Conservation (phyloP, 2,113 vertebrate species). For the Psammodynastes pulverulentus region DNA sequence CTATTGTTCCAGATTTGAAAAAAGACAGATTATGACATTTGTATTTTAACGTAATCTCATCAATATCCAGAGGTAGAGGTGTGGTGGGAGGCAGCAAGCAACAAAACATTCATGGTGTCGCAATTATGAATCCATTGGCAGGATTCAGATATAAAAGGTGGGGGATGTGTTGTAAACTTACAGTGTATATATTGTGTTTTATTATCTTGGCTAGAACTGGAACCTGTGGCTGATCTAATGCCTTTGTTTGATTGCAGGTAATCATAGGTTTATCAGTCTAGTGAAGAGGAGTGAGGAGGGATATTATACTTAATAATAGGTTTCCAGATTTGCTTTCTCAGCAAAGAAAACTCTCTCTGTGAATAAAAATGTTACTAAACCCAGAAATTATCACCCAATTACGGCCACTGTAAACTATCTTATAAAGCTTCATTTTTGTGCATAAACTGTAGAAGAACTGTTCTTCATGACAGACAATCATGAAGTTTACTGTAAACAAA, state of each 20-base stretch:
- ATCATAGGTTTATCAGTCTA: background rate
- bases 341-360: background rate
- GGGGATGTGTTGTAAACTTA: background rate
- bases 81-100: background rate
- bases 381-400: background rate
- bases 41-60: background rate
- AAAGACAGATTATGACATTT: background rate
- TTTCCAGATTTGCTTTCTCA: background rate
- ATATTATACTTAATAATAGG: background rate
- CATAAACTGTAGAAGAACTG: background rate
- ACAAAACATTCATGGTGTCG: background rate
- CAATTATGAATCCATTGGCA: background rate
- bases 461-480: background rate
- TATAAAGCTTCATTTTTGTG: background rate
- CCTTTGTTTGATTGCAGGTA: background rate
- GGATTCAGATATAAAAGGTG: background rate
- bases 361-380: background rate
- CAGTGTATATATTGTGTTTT: background rate
- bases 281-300: background rate
- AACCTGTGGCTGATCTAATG: background rate
- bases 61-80: background rate
- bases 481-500: background rate
- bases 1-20: background rate
- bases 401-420: background rate
- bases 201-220: background rate